These are phyloP conservation scores for Microplitis demolitor DNA, from an alignment of 1,140 invertebrate species.

Conservation along the genomic window DNA sequence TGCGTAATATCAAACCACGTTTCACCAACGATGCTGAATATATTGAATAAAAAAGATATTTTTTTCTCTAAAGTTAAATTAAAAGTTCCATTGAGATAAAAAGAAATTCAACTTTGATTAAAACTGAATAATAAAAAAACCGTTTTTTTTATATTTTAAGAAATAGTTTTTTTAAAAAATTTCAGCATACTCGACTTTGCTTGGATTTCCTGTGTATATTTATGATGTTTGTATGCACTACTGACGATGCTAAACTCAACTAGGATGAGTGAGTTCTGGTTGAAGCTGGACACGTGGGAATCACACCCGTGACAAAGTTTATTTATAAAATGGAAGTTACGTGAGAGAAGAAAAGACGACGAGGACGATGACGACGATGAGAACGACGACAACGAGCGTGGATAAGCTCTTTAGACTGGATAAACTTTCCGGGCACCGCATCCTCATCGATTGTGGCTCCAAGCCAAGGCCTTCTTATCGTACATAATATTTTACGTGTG, in stretches of 20 bases:
- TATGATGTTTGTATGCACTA: too few species aligned
- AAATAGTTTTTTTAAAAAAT: too few species aligned
- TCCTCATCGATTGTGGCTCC: conserved; percentile 35
- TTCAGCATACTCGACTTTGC: too few species aligned
- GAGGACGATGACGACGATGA: neutral
- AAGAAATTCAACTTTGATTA: too few species aligned
- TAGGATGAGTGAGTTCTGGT: neutral
- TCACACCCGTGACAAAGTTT: conserved; percentile 22
- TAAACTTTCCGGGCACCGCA: conserved; percentile 35
- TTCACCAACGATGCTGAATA: too few species aligned
- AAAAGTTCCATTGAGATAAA: too few species aligned
- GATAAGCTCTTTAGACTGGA: conserved; percentile 30
- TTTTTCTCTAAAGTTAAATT: too few species aligned
- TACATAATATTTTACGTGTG: conserved; percentile 34
- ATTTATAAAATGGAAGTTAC: conserved; percentile 29
- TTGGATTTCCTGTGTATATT: neutral
- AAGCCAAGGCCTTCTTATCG: conserved; percentile 34
- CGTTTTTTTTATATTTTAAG: too few species aligned
- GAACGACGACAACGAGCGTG: neutral
- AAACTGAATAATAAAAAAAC: too few species aligned
- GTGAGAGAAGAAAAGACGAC: neutral
- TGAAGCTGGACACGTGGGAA: conserved; percentile 18
- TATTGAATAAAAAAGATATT: too few species aligned
- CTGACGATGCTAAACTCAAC: neutral
- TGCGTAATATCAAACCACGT: too few species aligned